Conservation (phyloP, 2,113 vertebrate genomes). For the Orycteropus afer region DNA sequence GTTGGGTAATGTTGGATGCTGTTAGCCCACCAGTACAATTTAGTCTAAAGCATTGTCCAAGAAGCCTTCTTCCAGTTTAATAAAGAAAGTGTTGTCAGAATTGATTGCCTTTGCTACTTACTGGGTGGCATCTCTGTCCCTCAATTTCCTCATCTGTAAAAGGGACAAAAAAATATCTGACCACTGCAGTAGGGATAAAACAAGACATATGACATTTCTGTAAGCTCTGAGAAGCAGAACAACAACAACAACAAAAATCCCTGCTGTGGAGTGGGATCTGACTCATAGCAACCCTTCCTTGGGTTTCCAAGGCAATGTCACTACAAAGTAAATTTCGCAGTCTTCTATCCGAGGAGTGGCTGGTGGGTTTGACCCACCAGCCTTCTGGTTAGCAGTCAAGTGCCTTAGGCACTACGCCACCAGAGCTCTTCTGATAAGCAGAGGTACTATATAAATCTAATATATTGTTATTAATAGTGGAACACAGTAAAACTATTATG, state of each 20-base stretch:
- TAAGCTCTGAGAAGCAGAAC: conserved; percentile 41
- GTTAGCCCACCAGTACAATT: conserved; percentile 81
- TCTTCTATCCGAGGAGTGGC: too few relatives aligned
- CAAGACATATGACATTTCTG: background rate
- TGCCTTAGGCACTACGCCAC: too few relatives aligned
- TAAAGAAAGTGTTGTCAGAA: conserved; percentile 63
- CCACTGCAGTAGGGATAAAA: background rate
- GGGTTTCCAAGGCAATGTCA: too few relatives aligned
- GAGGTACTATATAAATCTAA: conserved; percentile 2
- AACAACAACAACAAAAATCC: too few relatives aligned
- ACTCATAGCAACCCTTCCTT: too few relatives aligned
- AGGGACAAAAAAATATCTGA: conserved; percentile 21
- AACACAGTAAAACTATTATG: background rate
- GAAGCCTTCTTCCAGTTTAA: conserved; percentile 73
- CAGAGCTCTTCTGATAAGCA: conserved; percentile 34
- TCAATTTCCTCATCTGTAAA: conserved; percentile 66
- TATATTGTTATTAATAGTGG: conserved; percentile 23
- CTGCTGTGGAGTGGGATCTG: too few relatives aligned
- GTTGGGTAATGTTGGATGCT: conserved; percentile 77
- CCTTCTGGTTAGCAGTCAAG: too few relatives aligned
- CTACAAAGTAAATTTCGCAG: too few relatives aligned
- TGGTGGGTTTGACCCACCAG: too few relatives aligned
- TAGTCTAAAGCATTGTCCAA: conserved; percentile 76
- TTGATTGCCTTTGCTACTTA: conserved; percentile 46
- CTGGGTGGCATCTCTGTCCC: background rate